Percentiles rank a stretch among this genome's conserved stretches.
phyloP scores from a whole-genome alignment of 2,888 invertebrate genomes.

The Desoria tigrina region DNA sequence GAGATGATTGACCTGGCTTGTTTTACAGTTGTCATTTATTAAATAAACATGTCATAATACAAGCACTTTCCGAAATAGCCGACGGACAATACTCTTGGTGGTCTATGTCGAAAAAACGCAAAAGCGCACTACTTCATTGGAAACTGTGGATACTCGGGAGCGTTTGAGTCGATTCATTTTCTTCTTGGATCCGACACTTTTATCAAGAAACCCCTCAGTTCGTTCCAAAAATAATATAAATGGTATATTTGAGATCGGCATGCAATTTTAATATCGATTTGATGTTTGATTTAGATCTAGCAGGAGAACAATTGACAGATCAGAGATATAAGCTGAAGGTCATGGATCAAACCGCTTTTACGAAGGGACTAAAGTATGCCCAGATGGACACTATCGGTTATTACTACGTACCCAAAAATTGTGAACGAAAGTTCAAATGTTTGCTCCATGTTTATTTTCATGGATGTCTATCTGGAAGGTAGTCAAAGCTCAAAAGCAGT shows the following conservation, averaged over 20 bases:
- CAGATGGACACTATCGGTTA: conserved; percentile 36
- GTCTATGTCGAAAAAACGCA: conserved; percentile 30
- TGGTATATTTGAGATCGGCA: too few relatives aligned
- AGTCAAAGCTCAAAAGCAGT: background rate
- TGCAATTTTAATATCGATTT: too few relatives aligned
- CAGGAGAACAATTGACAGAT: too few relatives aligned
- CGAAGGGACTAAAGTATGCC: conserved; percentile 5
- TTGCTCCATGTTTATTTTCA: too few relatives aligned
- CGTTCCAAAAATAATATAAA: too few relatives aligned
- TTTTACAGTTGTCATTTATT: too few relatives aligned
- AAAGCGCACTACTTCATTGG: conserved; percentile 30
- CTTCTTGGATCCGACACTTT: conserved; percentile 15
- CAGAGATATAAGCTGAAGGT: conserved; percentile 20
- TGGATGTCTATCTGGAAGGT: conserved; percentile 38
- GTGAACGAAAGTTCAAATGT: too few relatives aligned
- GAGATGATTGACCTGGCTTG: too few relatives aligned
- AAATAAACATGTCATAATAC: too few relatives aligned
- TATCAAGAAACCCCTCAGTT: background rate
- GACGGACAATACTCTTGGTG: conserved; percentile 35
- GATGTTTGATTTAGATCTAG: too few relatives aligned
- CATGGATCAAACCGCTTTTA: conserved; percentile 43
- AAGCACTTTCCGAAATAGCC: too few relatives aligned
- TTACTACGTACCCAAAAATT: too few relatives aligned
- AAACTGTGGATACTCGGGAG: conserved; percentile 49
- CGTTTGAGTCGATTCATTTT: conserved; percentile 45